Evolutionary conservation across 2,797 vertebrate species (phyloP), one percentile per base, ranked within the genome.

Genomic region (Gastrophryne carolinensis): DNA sequence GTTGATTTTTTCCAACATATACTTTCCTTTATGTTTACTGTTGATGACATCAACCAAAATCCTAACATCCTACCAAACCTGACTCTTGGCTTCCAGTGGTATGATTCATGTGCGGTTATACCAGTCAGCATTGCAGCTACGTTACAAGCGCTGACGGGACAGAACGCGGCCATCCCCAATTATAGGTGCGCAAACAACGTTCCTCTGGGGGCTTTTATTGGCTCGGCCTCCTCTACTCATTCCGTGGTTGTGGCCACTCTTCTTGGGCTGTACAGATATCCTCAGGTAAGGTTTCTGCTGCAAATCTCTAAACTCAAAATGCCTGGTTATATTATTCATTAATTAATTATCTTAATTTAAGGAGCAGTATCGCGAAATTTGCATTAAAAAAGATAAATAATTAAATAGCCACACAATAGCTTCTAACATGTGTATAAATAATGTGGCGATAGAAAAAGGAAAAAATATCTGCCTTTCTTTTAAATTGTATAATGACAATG

Each of bases 41-140:
- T 68, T 26, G 64, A 75, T 4, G 73, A 68, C 12, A 61, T 75
- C 23, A 75, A 75, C 54, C 35, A 2, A 19, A 49, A 61, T 32
- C 30, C 26, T 2, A 1, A 53, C 2, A 13, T 75, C 10, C 54
- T 75, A 17, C 54, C 54, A 6, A 75, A 75, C 24, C 21, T 61
- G 3, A 68, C 73, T 1, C 8, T 75, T 41, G 73, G 73, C 1
- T 35, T 52, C 29, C 73, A 75, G 15, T 49, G 56, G 39, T 75
- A 61, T 41, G 73, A 68, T 17, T 52, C 73, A 1, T 75, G 64
- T 32, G 21, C 2, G 29, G 19, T 62, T 0, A 34, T 75, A 10
- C 32, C 49, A 3, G 3, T 30, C 9, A 56, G 37, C 4, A 17
- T 47, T 17, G 27, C 66, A 0, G 73, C 41, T 0, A 61, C 56